These are phyloP conservation scores for Limanda limanda DNA, from an alignment of 2,113 vertebrate species.

Conservation along the genomic window DNA sequence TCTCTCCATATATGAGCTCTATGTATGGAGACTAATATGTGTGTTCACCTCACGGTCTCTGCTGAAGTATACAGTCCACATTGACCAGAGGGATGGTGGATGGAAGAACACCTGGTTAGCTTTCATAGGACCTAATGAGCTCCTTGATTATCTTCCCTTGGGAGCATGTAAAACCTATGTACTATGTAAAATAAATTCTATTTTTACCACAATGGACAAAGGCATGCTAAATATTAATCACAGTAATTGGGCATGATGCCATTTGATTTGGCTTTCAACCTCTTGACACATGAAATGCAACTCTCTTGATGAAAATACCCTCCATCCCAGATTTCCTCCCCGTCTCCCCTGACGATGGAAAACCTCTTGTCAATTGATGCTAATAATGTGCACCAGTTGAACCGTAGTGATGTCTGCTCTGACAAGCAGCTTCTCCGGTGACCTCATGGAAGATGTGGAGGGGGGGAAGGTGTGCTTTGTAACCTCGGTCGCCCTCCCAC, in stretches of 20 bases:
- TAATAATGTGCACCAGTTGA: slow-evolving; percentile 33
- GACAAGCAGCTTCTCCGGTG: slow-evolving; percentile 47
- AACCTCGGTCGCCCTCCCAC: slow-evolving; percentile 56
- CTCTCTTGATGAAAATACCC: slow-evolving; percentile 58
- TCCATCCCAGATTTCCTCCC: slow-evolving; percentile 28
- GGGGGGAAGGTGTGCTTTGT: slow-evolving; percentile 14
- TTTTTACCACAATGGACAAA: slow-evolving; percentile 66
- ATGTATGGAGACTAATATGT: slow-evolving; percentile 28
- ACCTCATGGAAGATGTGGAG: slow-evolving; percentile 29
- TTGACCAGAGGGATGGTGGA: slow-evolving; percentile 50
- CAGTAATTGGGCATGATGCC: slow-evolving; percentile 44
- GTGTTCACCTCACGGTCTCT: slow-evolving; percentile 15
- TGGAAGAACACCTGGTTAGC: slow-evolving; percentile 69
- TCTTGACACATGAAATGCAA: slow-evolving; percentile 49
- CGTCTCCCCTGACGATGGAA: slow-evolving; percentile 33
- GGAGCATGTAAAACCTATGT: slow-evolving; percentile 50
- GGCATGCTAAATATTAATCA: slow-evolving; percentile 64
- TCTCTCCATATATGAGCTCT: slow-evolving; percentile 26
- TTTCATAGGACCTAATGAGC: slow-evolving; percentile 70
- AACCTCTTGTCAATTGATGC: slow-evolving; percentile 47
- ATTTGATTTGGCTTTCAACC: slow-evolving; percentile 57
- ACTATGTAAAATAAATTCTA: slow-evolving; percentile 52
- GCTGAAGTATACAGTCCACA: slow-evolving; percentile 38
- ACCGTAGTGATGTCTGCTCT: slow-evolving; percentile 55
- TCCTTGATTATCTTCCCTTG: slow-evolving; percentile 75